phyloP scores from a whole-genome alignment of 2,113 vertebrate species.

The Lagopus muta region DNA sequence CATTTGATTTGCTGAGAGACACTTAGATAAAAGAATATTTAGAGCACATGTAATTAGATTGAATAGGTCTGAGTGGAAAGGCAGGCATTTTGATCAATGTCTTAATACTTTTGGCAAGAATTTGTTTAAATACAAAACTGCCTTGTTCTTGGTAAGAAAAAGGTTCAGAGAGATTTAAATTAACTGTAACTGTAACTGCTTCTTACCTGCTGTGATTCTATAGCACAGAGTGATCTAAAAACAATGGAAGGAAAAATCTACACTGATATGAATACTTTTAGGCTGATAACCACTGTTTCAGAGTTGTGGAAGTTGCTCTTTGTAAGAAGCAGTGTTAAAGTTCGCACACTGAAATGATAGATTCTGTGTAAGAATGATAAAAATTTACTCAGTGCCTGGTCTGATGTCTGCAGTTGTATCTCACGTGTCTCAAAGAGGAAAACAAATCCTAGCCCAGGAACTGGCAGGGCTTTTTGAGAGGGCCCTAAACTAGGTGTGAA shows the following conservation, averaged over 20 bases:
- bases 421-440: too few species aligned
- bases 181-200: background rate
- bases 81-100: background rate
- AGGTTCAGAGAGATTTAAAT: background rate
- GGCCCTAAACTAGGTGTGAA: too few species aligned
- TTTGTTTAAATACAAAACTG: slow-evolving; percentile 29
- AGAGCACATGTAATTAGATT: background rate
- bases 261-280: background rate
- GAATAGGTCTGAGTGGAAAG: background rate
- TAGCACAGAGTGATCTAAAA: background rate
- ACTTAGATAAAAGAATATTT: background rate
- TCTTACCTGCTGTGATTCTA: background rate
- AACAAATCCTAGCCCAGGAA: too few species aligned
- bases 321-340: background rate
- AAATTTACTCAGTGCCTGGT: background rate
- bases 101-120: slow-evolving; percentile 4
- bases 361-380: background rate
- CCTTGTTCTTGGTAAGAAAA: background rate
- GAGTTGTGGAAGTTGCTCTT: background rate
- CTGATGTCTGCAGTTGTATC: too few species aligned
- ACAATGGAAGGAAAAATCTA: background rate
- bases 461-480: too few species aligned
- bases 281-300: background rate
- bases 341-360: background rate
- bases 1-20: background rate